Evolutionary conservation across 2,113 vertebrate species (phyloP), one percentile per base, ranked within the genome.

Genomic region (Aspidoscelis tigris): DNA sequence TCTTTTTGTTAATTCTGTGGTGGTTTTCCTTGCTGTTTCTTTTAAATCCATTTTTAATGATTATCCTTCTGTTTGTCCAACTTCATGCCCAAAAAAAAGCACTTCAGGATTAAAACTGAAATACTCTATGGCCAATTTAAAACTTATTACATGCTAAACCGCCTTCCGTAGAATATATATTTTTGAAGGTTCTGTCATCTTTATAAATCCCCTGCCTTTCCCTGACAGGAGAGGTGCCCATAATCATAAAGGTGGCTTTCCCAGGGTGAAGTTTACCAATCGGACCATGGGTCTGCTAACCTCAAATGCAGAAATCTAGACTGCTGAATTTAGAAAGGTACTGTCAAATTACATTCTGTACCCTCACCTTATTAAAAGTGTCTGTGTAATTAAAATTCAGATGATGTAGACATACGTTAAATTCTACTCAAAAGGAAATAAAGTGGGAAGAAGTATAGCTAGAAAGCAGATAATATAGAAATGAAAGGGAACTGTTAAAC

Each of bases 11-110:
- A 61, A 61, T 10, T 12, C 26, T 9, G 33, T 43, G 39, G 74
- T 47, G 73, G 18, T 47, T 44, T 71, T 86, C 93, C 22, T 14
- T 77, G 84, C 1, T 21, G 84, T 86, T 87, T 77, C 68, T 85
- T 82, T 20, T 74, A 73, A 89, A 76, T 84, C 87, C 83, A 58
- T 47, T 87, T 79, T 89, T 86, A 87, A 69, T 85, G 74, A 65
- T 33, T 33, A 4, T 80, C 80, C 41, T 87, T 86, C 82, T 90
- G 76, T 87, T 66, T 83, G 14, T 80, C 79, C 11, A 76, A 0
- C 18, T 83, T 73, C 39, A 74, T 2, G 55, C 65, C 83, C 77
- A 78, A 80, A 76, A 78, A 80, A 76, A 90, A 76, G 24, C 1
- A 33, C 4, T 33, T 10, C 50, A 64, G 8, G 0, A 26, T 5